Evolutionary conservation across 2,888 invertebrate species (phyloP), one percentile per base, ranked within the genome.

Genomic region (Metellina segmentata): DNA sequence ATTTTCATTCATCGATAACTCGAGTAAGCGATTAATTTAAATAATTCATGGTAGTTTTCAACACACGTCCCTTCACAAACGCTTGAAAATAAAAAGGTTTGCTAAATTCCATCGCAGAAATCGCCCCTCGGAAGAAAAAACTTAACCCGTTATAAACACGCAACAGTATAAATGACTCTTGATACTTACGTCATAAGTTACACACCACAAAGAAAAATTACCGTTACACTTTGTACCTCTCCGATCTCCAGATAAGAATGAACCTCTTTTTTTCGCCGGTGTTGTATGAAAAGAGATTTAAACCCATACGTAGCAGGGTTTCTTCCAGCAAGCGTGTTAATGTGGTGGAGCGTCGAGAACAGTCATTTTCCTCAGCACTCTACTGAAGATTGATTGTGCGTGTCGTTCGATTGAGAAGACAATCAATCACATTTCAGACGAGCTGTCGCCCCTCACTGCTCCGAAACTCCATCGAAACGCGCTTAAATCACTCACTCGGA

Each of bases 391-490:
- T 72, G 88, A 88, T 88, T 81, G 88, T 74, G 74, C 81, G 72
- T 88, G 88, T 81, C 88, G 72, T 88, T 81, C 81, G 74, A 88
- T 81, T 88, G 88, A 88, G 61, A 13, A 53, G 74, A 88, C 88
- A 81, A 88, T 88, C 88, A 52, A 88, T 88, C 88, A 88, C 88
- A 81, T 88, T 81, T 81, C 74, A 72, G 88, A 81, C 88, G 88
- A 81, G 81, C 74, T 88, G 88, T 81, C 88, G 81, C 81, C 81
- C 20, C 78, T 87, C 79, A 75, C 79, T 79, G 86, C 79, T 70
- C 79, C 19, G 71, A 85, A 85, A 85, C 85, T 85, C 72, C 85
- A 85, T 85, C 78, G 69, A 85, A 74, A 81, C 74, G 69, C 61
- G 88, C 88, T 81, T 88, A 88, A 88, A 88, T 81, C 74, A 81